These are phyloP conservation scores for Nesoenas mayeri DNA, from an alignment of 2,113 vertebrate genomes.

Conservation along the genomic window DNA sequence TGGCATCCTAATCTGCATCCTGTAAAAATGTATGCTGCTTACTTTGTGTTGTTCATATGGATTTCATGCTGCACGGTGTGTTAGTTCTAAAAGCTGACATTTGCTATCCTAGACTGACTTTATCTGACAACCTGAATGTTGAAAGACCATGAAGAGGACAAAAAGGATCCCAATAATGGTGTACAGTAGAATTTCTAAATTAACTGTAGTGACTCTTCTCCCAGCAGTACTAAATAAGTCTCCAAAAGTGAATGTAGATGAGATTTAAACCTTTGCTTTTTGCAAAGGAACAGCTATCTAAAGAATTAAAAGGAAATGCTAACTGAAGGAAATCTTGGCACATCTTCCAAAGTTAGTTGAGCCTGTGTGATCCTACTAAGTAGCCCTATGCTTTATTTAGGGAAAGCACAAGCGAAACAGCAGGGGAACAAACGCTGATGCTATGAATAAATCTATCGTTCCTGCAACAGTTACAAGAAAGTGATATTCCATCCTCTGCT, in stretches of 20 bases:
- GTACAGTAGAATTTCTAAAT: neutral
- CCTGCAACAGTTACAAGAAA: neutral
- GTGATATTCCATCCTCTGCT: neutral
- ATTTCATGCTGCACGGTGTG: neutral
- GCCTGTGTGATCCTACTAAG: neutral
- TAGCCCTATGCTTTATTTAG: neutral
- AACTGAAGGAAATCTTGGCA: neutral
- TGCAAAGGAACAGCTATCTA: neutral
- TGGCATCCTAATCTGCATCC: neutral
- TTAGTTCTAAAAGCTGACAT: neutral
- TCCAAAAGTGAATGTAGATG: neutral
- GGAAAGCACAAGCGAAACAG: neutral
- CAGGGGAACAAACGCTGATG: neutral
- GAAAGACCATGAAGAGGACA: neutral
- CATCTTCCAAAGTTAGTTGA: neutral
- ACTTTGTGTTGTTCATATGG: neutral
- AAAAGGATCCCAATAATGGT: neutral
- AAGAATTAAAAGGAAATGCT: neutral
- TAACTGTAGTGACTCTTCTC: neutral
- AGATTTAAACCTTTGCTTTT: neutral
- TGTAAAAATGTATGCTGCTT: neutral
- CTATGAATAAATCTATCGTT: neutral
- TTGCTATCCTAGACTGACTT: neutral
- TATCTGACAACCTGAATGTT: neutral
- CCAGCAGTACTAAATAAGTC: neutral